phyloP scores from a whole-genome alignment of 2,888 invertebrate genomes.

The Uropetala carovei region DNA sequence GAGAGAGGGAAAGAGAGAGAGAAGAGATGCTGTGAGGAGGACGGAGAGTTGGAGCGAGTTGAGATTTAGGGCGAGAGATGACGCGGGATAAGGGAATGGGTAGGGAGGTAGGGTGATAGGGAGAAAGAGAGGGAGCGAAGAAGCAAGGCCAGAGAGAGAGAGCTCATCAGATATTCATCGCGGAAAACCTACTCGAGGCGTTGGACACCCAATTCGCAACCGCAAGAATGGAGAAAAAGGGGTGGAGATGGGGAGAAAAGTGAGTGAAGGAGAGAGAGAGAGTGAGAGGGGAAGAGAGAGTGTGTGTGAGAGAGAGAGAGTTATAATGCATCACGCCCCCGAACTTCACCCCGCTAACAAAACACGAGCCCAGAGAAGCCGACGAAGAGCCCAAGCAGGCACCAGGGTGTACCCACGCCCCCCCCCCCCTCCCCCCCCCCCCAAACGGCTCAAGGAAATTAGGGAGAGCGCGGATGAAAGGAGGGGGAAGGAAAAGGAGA shows the following conservation, averaged over 20 bases:
- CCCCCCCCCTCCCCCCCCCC: no score
- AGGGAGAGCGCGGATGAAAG: neutral
- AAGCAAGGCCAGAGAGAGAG: neutral
- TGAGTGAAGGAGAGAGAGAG: no score
- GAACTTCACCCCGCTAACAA: neutral
- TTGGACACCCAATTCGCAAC: conserved; percentile 1
- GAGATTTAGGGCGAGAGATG: neutral
- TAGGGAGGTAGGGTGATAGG: neutral
- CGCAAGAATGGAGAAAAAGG: neutral
- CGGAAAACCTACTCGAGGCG: neutral
- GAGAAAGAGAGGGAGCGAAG: neutral
- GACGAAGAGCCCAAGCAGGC: neutral
- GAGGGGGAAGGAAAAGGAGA: neutral
- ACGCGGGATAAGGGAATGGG: neutral
- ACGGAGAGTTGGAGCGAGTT: neutral
- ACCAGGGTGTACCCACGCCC: neutral
- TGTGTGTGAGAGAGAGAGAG: neutral
- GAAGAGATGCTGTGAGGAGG: neutral
- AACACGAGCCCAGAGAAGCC: neutral
- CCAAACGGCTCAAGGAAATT: neutral
- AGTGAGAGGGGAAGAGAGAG: neutral
- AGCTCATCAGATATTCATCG: conserved; percentile 14
- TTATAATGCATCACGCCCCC: neutral
- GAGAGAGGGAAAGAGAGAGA: neutral
- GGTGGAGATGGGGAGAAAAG: no score